These are phyloP conservation scores for Oryzias melastigma DNA, from an alignment of 2,113 vertebrate species.

Conservation along the genomic window DNA sequence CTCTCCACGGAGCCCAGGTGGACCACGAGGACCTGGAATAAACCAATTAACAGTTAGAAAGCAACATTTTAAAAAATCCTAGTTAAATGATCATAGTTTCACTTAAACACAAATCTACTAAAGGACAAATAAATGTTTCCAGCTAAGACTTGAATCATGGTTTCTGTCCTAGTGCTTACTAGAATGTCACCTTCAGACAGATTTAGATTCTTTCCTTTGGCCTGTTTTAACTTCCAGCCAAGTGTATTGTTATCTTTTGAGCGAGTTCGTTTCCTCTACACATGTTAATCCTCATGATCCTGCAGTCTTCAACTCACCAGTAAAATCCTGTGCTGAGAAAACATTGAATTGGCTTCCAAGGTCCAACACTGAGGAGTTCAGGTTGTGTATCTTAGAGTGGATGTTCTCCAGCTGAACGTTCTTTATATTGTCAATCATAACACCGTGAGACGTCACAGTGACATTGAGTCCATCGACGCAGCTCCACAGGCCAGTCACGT, in stretches of 20 bases:
- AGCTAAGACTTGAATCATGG: constrained; percentile 2
- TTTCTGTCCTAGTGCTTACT: constrained; percentile 38
- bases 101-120: too few species aligned
- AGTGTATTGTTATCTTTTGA: constrained; percentile 27
- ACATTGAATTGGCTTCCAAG: constrained; percentile 74
- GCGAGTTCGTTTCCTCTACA: constrained; percentile 3
- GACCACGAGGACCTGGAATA: constrained; percentile 75
- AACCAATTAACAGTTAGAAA: constrained; percentile 11
- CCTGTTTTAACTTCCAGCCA: constrained; percentile 29
- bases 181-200: constrained; percentile 25
- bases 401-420: constrained; percentile 76
- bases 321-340: constrained; percentile 75
- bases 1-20: constrained; percentile 78
- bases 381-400: constrained; percentile 66
- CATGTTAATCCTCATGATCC: constrained; percentile 33
- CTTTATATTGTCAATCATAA: constrained; percentile 79
- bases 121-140: not conserved
- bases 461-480: constrained; percentile 83
- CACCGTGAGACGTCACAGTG: constrained; percentile 74
- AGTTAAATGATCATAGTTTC: not conserved
- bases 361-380: constrained; percentile 83
- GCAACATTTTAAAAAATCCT: not conserved
- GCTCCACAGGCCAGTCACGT: constrained; percentile 86
- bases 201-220: constrained; percentile 43
- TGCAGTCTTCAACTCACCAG: constrained; percentile 43